Evolutionary conservation across 2,797 vertebrate genomes (phyloP).

Genomic region (Sciurus carolinensis): DNA sequence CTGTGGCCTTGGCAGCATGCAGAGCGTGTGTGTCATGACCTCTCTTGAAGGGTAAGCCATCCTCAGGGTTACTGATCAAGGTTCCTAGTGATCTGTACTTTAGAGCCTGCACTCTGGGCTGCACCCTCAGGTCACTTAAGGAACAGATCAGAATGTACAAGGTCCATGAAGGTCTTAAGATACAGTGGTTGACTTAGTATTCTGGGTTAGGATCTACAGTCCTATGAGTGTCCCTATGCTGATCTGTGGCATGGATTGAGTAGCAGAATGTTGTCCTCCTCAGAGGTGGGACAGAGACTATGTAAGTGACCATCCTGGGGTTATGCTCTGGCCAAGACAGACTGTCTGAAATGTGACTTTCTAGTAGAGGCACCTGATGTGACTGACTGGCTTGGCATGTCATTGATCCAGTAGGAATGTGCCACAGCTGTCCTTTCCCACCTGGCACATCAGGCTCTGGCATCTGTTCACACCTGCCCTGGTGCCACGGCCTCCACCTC

Average conservation of each 20-base stretch:
- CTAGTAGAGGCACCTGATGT: neutral
- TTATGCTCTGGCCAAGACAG: neutral
- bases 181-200: neutral
- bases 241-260: neutral
- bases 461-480: neutral
- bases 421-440: neutral
- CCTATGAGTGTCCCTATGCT: neutral
- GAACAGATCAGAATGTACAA: neutral
- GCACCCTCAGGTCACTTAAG: neutral
- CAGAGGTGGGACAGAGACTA: neutral
- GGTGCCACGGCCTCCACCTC: neutral
- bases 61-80: neutral
- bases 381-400: neutral
- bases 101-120: too few species aligned
- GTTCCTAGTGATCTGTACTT: neutral
- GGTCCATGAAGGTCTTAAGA: neutral
- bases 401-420: neutral
- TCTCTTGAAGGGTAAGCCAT: too few species aligned
- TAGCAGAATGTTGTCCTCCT: neutral
- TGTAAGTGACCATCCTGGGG: neutral
- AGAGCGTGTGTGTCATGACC: too few species aligned
- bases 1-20: too few species aligned
- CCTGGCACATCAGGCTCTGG: neutral
- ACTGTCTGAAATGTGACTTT: neutral
- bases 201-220: neutral